Base-by-base conservation (phyloP, 2,113 vertebrate genomes). In the Menidia beryllina region DNA sequence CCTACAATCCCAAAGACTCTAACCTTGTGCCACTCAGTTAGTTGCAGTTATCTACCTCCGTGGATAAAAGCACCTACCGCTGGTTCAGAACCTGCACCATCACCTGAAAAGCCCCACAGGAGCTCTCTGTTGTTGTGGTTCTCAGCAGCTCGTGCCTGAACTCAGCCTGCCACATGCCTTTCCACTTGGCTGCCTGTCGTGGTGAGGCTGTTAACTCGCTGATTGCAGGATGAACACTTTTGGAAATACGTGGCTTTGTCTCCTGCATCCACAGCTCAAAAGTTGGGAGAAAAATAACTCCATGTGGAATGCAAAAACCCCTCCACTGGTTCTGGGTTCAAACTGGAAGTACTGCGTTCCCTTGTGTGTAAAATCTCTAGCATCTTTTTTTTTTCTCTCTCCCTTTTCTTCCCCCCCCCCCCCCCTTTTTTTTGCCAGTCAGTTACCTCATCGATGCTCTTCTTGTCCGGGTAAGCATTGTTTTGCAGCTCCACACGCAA, bases 111-210 rank as follows among this genome's bases (percentile, higher is more conserved):
- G 77, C 84, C 80, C 83, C 50, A n/a, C 69, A 79, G 78, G 72
- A 87, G 76, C 74, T 68, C 76, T 55, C 19, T 81, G 87, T 71
- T 89, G 79, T 79, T 81, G 75, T 83, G 81, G 56, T 69, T 85
- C 83, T 73, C 73, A 58, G 69, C 78, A 77, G 77, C 66, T 71
- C 61, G 34, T 50, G 83, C 54, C 57, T 30, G 76, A 59, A 62
- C 75, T 86, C 82, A 84, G 73, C 68, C 79, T 60, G 53, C 82
- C 12, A 65, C 89, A 86, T 91, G 88, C 89, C 91, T 91, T 92
- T 91, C 87, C 91, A 88, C 88, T 89, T 62, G 84, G 74, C 75
- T 87, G 89, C 81, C 52, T 79, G 69, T 74, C 69, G 86, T 82
- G 88, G 88, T 86, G 66, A 79, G 75, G 85, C 77, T 77, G 89